phyloP scores from a whole-genome alignment of 92 coral and sea anemone species.

The Paramuricea clavata region DNA sequence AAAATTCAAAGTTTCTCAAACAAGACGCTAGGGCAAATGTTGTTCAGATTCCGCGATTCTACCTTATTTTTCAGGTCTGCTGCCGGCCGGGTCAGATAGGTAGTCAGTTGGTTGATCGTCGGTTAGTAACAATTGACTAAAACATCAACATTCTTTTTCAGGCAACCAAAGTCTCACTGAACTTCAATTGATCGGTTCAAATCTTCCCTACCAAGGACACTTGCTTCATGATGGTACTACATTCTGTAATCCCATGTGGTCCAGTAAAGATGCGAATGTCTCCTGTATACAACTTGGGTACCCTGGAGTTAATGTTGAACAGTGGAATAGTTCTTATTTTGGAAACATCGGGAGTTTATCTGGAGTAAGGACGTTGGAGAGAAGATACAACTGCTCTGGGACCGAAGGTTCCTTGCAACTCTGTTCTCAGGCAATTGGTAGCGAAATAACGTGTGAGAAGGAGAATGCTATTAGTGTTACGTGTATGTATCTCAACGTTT shows the following conservation, averaged over 20 bases:
- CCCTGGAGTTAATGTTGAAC: not conserved
- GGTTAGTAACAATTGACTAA: too few species aligned
- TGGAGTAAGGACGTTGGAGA: not conserved
- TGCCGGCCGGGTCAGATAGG: too few species aligned
- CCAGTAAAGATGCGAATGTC: not conserved
- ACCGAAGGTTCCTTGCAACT: not conserved
- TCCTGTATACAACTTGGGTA: conserved; percentile 12
- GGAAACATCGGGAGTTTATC: not conserved
- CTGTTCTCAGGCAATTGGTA: not conserved
- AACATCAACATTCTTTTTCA: not conserved
- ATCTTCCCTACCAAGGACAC: conserved; percentile 11
- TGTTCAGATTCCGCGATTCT: too few species aligned
- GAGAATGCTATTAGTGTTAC: not conserved
- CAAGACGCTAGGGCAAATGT: too few species aligned
- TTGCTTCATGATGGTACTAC: not conserved
- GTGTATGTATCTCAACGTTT: not conserved
- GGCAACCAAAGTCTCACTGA: not conserved
- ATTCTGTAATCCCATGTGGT: conserved; percentile 6
- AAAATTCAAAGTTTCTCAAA: too few species aligned
- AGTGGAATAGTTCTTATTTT: not conserved
- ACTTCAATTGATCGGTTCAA: conserved; percentile 15
- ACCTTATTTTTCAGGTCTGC: too few species aligned
- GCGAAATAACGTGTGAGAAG: not conserved
- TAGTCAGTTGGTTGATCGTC: too few species aligned
- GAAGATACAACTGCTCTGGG: not conserved